These are phyloP conservation scores for Hycleus phaleratus DNA, from an alignment of 1,140 invertebrate genomes.

Conservation along the genomic window DNA sequence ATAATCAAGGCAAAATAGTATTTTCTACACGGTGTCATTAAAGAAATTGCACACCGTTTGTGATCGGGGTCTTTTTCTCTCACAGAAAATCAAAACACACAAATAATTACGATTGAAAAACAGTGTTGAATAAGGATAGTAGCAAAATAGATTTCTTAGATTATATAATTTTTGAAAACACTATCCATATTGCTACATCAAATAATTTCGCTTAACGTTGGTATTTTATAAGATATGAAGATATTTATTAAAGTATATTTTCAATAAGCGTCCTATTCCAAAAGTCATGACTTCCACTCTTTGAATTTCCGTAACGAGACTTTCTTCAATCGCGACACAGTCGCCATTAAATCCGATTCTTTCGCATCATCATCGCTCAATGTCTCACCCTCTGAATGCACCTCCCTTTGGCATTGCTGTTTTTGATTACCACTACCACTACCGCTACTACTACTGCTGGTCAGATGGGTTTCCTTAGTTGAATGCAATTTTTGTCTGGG, in stretches of 20 bases:
- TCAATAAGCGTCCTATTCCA: conserved; percentile 18
- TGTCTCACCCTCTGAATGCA: conserved; percentile 70
- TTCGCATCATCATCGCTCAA: conserved; percentile 51
- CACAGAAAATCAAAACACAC: too few species aligned
- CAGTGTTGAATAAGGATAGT: neutral
- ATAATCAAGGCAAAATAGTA: too few species aligned
- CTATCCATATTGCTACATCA: conserved; percentile 11
- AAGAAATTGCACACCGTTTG: too few species aligned
- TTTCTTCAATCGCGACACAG: conserved; percentile 64
- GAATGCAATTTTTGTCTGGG: conserved; percentile 43
- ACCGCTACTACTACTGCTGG: too few species aligned
- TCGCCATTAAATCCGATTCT: conserved; percentile 53
- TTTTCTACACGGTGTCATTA: too few species aligned
- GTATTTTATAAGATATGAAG: conserved; percentile 7
- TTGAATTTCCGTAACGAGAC: conserved; percentile 64
- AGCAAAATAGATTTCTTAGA: conserved; percentile 17
- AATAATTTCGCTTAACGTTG: conserved; percentile 8
- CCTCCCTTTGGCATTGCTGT: conserved; percentile 45
- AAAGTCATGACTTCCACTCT: conserved; percentile 67
- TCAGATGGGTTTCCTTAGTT: conserved; percentile 43
- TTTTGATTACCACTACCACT: conserved; percentile 33
- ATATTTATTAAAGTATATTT: conserved; percentile 9
- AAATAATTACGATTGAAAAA: too few species aligned
- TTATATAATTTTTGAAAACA: conserved; percentile 7
- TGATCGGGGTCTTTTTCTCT: too few species aligned